Conservation (phyloP, 2,888 invertebrate species). For the Conchocele bisecta region DNA sequence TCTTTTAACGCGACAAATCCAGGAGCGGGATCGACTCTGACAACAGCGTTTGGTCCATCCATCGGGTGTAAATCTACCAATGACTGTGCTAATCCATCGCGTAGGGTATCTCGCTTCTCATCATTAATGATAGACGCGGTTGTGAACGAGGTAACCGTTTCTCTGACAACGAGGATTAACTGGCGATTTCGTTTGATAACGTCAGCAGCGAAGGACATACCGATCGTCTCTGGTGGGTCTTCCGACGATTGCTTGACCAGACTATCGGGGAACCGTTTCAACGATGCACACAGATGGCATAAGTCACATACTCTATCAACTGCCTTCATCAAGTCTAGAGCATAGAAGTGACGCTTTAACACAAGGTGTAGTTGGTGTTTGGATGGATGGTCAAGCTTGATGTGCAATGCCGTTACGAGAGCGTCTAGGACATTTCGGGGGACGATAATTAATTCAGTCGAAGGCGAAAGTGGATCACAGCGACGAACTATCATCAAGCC, state of each 20-base stretch:
- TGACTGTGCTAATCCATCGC: constrained; percentile 30
- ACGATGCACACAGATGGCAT: constrained; percentile 13
- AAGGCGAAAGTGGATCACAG: constrained; percentile 5
- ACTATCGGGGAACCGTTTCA: background rate
- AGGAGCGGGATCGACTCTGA: constrained; percentile 61
- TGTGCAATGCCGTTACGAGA: constrained; percentile 51
- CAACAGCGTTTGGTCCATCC: constrained; percentile 50
- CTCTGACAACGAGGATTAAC: constrained; percentile 45
- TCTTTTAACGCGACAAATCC: constrained; percentile 36
- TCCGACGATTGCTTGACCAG: constrained; percentile 27
- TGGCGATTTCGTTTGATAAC: constrained; percentile 49
- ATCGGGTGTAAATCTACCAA: constrained; percentile 41
- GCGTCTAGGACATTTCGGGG: constrained; percentile 52
- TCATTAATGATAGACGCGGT: constrained; percentile 27
- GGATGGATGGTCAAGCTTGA: constrained; percentile 50
- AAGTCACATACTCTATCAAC: constrained; percentile 19
- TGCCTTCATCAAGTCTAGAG: constrained; percentile 52
- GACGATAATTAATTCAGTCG: constrained; percentile 52
- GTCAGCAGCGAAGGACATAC: constrained; percentile 51
- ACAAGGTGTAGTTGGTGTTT: constrained; percentile 40
- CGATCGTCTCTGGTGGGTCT: constrained; percentile 37
- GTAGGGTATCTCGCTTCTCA: constrained; percentile 38
- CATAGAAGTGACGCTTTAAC: constrained; percentile 51
- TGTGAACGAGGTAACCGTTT: constrained; percentile 55
- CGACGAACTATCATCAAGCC: constrained; percentile 37